Evolutionary conservation across 2,888 invertebrate species (phyloP), one percentile per base, ranked within the genome.

Genomic region (Panorpa germanica): DNA sequence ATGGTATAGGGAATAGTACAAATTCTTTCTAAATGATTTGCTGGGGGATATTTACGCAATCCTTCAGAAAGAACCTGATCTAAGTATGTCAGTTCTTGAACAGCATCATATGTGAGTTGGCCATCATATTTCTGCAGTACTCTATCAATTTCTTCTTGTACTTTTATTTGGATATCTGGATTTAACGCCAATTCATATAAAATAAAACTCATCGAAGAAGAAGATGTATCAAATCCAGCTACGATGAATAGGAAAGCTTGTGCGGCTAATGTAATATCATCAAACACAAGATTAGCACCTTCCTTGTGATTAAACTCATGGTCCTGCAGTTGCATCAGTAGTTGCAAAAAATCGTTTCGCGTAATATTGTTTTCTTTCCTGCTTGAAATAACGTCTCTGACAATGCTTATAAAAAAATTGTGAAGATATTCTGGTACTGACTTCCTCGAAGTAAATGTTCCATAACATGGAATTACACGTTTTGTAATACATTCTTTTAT

Each of bases 181-280:
- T 57, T 45, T 5, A 40, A n/a, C n/a, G n/a, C n/a, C n/a, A n/a
- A n/a, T n/a, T n/a, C n/a, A n/a, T n/a, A n/a, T n/a, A n/a, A n/a
- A 24, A 52, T 36, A 24, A 48, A 55, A 1, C 50, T 35, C 36
- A 57, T 43, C 0, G 55, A 51, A 1, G 53, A 48, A 1, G 58
- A 51, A 25, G 49, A 52, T 1, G 58, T 57, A 35, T 58, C 58
- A 35, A 52, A 58, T 0, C 59, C 59, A 5, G 49, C 59, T 2
- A 44, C 43, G 34, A 53, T 57, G 37, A 59, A 57, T 13, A 55
- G 42, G 36, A 56, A 52, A 2, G 51, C 50, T 38, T 58, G 55
- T 0, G 55, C 50, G 3, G 47, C 44, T 15, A 55, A 49, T 0
- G n/a, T n/a, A n/a, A n/a, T n/a, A n/a, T n/a, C n/a, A 3, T 47